These are phyloP conservation scores for Samia ricini DNA, from an alignment of 1,140 invertebrate genomes.

Conservation along the genomic window DNA sequence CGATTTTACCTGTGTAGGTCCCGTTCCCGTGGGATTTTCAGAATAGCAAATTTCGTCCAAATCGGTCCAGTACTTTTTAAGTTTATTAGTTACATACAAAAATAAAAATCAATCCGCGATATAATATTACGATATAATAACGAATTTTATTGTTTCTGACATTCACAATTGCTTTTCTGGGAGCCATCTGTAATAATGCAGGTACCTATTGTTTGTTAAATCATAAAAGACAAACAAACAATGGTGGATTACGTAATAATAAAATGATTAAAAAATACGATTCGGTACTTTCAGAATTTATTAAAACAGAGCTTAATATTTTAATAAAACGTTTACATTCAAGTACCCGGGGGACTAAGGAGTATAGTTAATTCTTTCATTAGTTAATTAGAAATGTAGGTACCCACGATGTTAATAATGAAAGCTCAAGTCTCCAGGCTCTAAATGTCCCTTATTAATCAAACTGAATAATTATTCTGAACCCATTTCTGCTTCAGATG, in stretches of 20 bases:
- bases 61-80: no score
- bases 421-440: background rate
- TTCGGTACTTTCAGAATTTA: background rate
- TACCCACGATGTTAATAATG: constrained; percentile 15
- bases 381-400: constrained; percentile 10
- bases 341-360: constrained; percentile 6
- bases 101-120: no score
- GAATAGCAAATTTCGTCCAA: no score
- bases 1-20: no score
- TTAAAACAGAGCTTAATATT: background rate
- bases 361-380: constrained; percentile 13
- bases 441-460: constrained; percentile 12
- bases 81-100: no score
- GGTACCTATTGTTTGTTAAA: background rate
- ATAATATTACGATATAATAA: no score
- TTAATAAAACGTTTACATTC: background rate
- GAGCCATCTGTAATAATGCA: background rate
- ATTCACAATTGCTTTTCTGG: background rate
- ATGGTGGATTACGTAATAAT: background rate
- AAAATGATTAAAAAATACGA: background rate
- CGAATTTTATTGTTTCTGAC: no score
- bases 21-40: no score
- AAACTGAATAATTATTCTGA: constrained; percentile 7
- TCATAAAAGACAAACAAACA: background rate
- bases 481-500: constrained; percentile 1